These are phyloP conservation scores for Casuarius casuarius DNA, from an alignment of 2,113 vertebrate genomes.

Conservation along the genomic window DNA sequence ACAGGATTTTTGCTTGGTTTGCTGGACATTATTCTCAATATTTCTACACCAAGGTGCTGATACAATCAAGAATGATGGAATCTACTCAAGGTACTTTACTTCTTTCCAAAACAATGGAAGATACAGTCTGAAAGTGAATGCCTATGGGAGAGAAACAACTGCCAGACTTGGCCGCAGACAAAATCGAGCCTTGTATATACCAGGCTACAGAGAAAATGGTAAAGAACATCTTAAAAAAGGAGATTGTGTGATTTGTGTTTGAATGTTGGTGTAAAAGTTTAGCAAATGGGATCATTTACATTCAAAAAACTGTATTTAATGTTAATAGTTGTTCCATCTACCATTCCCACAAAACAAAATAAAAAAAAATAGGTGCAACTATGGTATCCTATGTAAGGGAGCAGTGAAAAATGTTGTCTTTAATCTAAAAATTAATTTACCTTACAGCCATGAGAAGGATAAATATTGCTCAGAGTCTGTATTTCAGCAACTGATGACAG, in stretches of 20 bases:
- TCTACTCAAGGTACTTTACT: slow-evolving; percentile 79
- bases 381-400: background rate
- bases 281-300: background rate
- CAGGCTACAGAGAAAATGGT: slow-evolving; percentile 77
- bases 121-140: slow-evolving; percentile 77
- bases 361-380: background rate
- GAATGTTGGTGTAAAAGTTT: background rate
- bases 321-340: background rate
- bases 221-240: background rate
- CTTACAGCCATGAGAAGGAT: background rate
- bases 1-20: background rate
- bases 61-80: slow-evolving; percentile 70
- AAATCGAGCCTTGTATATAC: slow-evolving; percentile 53
- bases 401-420: background rate
- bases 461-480: background rate
- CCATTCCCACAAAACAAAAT: background rate
- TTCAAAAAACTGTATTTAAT: background rate
- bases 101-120: slow-evolving; percentile 58
- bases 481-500: background rate
- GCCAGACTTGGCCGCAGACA: background rate
- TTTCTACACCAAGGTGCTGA: slow-evolving; percentile 73
- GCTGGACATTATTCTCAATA: background rate
- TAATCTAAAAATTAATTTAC: background rate
- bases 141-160: slow-evolving; percentile 18
- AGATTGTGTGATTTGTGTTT: background rate